Evolutionary conservation across 2,888 invertebrate species (phyloP).

Genomic region (Andrena chrysosceles): DNA sequence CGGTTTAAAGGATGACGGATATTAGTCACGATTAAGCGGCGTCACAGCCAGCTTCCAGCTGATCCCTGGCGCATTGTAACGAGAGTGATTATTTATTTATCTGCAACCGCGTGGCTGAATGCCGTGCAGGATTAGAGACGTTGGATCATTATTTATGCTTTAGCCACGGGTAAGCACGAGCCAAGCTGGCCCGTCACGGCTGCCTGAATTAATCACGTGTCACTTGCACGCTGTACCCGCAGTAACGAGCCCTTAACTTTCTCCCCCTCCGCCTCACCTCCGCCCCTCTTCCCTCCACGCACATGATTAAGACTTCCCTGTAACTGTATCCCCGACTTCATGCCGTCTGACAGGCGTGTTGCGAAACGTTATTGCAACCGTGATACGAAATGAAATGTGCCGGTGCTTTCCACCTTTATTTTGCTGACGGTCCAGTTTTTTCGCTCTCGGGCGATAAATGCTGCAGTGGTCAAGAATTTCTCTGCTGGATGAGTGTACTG

Average conservation of each 20-base stretch:
- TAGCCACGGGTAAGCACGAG: slow-evolving; percentile 36
- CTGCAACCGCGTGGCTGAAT: slow-evolving; percentile 49
- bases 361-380: not conserved
- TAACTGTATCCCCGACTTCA: not conserved
- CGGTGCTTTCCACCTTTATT: slow-evolving; percentile 12
- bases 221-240: slow-evolving; percentile 43
- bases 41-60: slow-evolving; percentile 28
- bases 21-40: slow-evolving; percentile 66
- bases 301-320: slow-evolving; percentile 44
- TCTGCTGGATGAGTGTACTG: not conserved
- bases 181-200: slow-evolving; percentile 31
- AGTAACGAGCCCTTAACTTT: slow-evolving; percentile 53
- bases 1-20: slow-evolving; percentile 59
- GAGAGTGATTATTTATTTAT: slow-evolving; percentile 64
- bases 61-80: slow-evolving; percentile 54
- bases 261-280: not conserved
- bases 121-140: slow-evolving; percentile 66
- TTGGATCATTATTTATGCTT: slow-evolving; percentile 69
- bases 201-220: slow-evolving; percentile 64
- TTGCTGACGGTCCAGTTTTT: slow-evolving; percentile 1
- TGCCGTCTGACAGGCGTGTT: not conserved
- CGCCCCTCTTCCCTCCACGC: not conserved
- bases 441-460: not conserved
- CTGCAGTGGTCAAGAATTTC: not conserved
- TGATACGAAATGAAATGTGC: slow-evolving; percentile 12